Evolutionary conservation across 53 echinoderm and acorn worm genomes (phyloP).

Genomic region (Echinometra lucunter): DNA sequence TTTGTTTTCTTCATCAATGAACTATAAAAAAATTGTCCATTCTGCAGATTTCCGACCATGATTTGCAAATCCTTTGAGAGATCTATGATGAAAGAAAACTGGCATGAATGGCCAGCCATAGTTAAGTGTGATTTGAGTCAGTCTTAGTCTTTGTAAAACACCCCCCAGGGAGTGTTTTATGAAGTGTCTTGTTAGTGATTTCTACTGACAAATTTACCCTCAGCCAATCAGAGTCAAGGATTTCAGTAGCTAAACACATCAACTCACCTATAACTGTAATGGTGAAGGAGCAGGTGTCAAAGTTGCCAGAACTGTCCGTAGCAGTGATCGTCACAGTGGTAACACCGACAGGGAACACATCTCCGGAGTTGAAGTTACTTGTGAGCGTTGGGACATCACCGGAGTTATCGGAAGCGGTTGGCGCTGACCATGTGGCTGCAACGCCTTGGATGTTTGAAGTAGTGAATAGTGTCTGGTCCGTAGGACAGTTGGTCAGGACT

Average conservation of each 20-base stretch:
- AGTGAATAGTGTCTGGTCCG: slow-evolving; percentile 7
- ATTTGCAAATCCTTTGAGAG: too few relatives aligned
- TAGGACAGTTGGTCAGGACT: slow-evolving; percentile 70
- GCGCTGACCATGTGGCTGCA: slow-evolving; percentile 72
- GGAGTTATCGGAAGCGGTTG: slow-evolving; percentile 78
- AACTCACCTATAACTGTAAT: slow-evolving; percentile 75
- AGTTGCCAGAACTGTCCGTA: slow-evolving; percentile 74
- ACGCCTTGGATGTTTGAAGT: neutral
- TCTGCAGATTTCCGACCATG: too few relatives aligned
- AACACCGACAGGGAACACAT: slow-evolving; percentile 65
- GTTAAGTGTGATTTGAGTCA: too few relatives aligned
- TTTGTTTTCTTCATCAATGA: too few relatives aligned
- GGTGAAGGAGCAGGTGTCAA: slow-evolving; percentile 71
- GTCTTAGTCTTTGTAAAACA: too few relatives aligned
- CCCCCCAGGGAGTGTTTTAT: too few relatives aligned
- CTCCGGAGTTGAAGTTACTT: slow-evolving; percentile 73
- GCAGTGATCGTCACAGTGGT: slow-evolving; percentile 71
- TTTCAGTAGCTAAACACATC: neutral
- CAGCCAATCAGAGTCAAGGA: too few relatives aligned
- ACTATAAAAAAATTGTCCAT: too few relatives aligned
- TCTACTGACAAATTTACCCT: too few relatives aligned
- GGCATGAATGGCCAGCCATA: too few relatives aligned
- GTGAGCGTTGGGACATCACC: slow-evolving; percentile 37
- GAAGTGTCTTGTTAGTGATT: too few relatives aligned
- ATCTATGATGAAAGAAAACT: too few relatives aligned